Conservation (phyloP, 2,797 vertebrate species). For the Taenioides sp. region DNA sequence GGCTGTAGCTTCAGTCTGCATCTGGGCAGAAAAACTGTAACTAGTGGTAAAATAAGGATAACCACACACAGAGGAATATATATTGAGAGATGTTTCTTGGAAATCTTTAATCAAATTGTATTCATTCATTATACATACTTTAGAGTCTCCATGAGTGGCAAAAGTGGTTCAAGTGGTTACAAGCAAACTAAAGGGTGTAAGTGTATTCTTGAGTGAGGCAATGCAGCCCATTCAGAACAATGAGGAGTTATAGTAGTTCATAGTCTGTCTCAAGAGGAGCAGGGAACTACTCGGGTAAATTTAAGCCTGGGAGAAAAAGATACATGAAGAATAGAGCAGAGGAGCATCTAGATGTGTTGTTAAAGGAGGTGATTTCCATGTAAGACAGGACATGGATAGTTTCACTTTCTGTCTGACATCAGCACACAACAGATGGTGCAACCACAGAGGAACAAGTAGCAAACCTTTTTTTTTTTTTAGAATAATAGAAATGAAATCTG, state of each 20-base stretch:
- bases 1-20: conserved; percentile 42
- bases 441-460: background rate
- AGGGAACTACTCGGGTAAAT: conserved; percentile 48
- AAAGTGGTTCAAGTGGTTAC: background rate
- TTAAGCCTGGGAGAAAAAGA: conserved; percentile 21
- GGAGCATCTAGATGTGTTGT: conserved; percentile 25
- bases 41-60: background rate
- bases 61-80: too few species aligned
- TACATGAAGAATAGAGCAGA: conserved; percentile 18
- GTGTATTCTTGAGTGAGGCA: background rate
- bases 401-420: conserved; percentile 44
- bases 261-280: conserved; percentile 47
- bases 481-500: background rate
- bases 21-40: conserved; percentile 37
- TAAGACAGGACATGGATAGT: conserved; percentile 65
- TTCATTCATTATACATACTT: too few species aligned
- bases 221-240: conserved; percentile 38
- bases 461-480: background rate
- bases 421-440: conserved; percentile 6
- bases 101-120: too few species aligned
- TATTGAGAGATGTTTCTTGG: too few species aligned
- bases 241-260: conserved; percentile 51
- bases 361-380: conserved; percentile 27
- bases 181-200: background rate
- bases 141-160: background rate